Evolutionary conservation across 2,797 vertebrate species (phyloP).

Genomic region (Mormyrus hasselquistii): DNA sequence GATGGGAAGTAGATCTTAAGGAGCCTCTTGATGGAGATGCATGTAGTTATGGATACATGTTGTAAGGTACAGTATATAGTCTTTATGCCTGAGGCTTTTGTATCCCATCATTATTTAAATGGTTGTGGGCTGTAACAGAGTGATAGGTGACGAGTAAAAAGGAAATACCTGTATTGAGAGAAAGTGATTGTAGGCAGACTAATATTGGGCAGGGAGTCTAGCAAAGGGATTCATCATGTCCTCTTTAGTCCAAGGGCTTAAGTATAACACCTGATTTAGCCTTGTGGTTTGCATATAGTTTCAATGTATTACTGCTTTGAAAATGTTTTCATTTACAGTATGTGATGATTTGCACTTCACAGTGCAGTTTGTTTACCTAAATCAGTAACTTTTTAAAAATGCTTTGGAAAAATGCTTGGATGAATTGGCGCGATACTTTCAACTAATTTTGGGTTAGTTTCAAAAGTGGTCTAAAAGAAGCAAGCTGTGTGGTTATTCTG

Average conservation of each 20-base stretch:
- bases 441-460: background rate
- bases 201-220: background rate
- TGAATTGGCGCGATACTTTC: background rate
- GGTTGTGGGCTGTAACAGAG: background rate
- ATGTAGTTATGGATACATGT: background rate
- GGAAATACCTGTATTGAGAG: background rate
- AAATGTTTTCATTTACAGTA: background rate
- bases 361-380: background rate
- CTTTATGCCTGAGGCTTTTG: background rate
- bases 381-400: background rate
- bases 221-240: background rate
- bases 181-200: background rate
- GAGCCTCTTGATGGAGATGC: background rate
- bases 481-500: background rate
- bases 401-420: background rate
- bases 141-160: background rate
- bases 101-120: background rate
- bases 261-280: background rate
- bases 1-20: background rate
- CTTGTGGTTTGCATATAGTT: background rate
- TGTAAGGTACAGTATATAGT: background rate
- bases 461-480: background rate
- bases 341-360: background rate
- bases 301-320: background rate
- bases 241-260: background rate